Conservation (phyloP, 1,140 invertebrate genomes). For the Atta cephalotes region DNA sequence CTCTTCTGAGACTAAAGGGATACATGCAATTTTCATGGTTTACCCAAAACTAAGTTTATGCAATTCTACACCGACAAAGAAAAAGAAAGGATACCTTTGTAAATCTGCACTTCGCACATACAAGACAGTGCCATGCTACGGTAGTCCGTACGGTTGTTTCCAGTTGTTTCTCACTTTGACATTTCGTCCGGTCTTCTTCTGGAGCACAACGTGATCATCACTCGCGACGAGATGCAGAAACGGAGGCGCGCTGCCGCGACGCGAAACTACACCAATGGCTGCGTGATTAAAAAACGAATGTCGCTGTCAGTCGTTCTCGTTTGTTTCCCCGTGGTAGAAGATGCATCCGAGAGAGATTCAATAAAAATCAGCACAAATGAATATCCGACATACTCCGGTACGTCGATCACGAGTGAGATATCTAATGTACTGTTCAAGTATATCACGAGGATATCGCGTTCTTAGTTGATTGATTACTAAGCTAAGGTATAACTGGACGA, state of each 20-base stretch:
- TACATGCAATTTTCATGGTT: neutral
- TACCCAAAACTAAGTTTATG: neutral
- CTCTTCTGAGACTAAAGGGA: neutral
- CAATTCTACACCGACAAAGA: neutral
- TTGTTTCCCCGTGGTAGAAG: neutral
- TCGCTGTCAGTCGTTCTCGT: neutral
- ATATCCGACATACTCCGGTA: neutral
- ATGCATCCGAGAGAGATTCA: neutral
- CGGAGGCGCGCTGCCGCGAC: neutral
- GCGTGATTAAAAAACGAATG: conserved; percentile 26
- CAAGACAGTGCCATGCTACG: conserved; percentile 83
- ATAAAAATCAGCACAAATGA: neutral
- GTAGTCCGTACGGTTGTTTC: conserved; percentile 69
- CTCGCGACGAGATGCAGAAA: conserved; percentile 30
- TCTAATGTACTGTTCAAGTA: neutral
- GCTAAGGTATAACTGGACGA: neutral
- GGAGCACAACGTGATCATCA: conserved; percentile 62
- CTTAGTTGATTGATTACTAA: neutral
- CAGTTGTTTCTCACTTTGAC: conserved; percentile 76
- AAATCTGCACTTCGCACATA: conserved; percentile 81
- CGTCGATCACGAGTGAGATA: neutral
- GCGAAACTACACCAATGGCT: conserved; percentile 38
- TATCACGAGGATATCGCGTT: neutral
- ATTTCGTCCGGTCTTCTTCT: conserved; percentile 78
- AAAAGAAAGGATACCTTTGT: conserved; percentile 78